These are phyloP conservation scores for Schizopygopsis pylzovi DNA, from an alignment of 2,797 vertebrate genomes.

Conservation along the genomic window DNA sequence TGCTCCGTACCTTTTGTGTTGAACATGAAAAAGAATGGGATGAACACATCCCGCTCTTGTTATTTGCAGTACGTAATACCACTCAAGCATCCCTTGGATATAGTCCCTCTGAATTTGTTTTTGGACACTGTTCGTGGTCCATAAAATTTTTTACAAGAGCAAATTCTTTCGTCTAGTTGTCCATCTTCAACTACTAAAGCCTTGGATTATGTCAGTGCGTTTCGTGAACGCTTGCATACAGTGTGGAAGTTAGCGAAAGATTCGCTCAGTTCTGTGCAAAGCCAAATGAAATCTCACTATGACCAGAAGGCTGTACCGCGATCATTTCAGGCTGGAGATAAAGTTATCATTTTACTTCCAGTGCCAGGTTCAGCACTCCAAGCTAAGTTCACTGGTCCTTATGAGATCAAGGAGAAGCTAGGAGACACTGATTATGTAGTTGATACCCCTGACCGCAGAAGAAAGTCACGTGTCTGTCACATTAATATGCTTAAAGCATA, in stretches of 20 bases:
- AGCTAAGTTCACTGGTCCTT: conserved; percentile 22
- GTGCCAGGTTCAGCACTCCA: conserved; percentile 1
- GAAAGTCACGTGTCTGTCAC: background rate
- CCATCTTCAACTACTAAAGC: too few relatives aligned
- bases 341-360: background rate
- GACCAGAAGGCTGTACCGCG: background rate
- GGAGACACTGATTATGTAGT: conserved; percentile 13
- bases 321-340: background rate
- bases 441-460: background rate
- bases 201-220: too few relatives aligned
- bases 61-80: background rate
- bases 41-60: background rate
- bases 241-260: too few relatives aligned
- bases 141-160: conserved; percentile 24
- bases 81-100: background rate
- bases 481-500: too few relatives aligned
- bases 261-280: background rate
- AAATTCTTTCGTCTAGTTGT: background rate
- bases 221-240: too few relatives aligned
- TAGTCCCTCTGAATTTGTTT: conserved; percentile 21
- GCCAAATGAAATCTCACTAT: background rate
- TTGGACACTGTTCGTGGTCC: conserved; percentile 22
- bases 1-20: too few relatives aligned
- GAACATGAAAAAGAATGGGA: background rate
- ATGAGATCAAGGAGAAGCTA: background rate